Percentiles rank a stretch among this genome's conserved stretches.
phyloP scores from a whole-genome alignment of 2,888 invertebrate genomes.

The Bursaphelenchus okinawaensis region DNA sequence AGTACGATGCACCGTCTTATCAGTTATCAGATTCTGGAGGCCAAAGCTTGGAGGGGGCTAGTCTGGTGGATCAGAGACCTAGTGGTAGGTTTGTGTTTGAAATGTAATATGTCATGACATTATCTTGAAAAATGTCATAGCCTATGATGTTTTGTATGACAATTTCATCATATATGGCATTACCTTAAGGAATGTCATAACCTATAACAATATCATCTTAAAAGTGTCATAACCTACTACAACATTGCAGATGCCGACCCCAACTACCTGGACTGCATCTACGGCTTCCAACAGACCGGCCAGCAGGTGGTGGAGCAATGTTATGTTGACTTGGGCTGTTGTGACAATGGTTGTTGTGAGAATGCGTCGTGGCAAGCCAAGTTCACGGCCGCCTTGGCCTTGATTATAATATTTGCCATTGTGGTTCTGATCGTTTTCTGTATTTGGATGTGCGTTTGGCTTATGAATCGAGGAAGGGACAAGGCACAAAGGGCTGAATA shows the following conservation, averaged over 20 bases:
- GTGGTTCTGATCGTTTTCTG: conserved; percentile 5
- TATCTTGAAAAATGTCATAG: no score
- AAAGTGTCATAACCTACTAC: no score
- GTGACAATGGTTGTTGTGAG: conserved; percentile 12
- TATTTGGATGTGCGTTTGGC: conserved; percentile 10
- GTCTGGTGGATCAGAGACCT: conserved; percentile 1
- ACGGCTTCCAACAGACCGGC: conserved; percentile 4
- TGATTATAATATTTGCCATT: conserved; percentile 5
- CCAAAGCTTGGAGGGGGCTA: conserved; percentile 3
- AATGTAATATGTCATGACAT: no score
- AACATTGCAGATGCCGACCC: conserved; percentile 9
- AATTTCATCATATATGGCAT: no score
- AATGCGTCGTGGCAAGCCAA: conserved; percentile 10
- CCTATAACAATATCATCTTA: no score
- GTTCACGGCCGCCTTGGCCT: conserved; percentile 7
- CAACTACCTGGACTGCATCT: conserved; percentile 5
- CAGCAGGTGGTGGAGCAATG: conserved; percentile 14
- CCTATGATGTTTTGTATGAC: no score
- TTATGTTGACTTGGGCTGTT: conserved; percentile 12
- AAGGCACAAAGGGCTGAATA: conserved; percentile 10
- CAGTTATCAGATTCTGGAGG: background rate
- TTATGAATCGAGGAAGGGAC: conserved; percentile 4
- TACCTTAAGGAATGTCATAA: no score
- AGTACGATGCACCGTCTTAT: conserved; percentile 6
- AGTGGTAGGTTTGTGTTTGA: conserved; percentile 6